These are phyloP conservation scores for Rugalucina vietnamica DNA, from an alignment of 2,888 invertebrate genomes.

Conservation along the genomic window DNA sequence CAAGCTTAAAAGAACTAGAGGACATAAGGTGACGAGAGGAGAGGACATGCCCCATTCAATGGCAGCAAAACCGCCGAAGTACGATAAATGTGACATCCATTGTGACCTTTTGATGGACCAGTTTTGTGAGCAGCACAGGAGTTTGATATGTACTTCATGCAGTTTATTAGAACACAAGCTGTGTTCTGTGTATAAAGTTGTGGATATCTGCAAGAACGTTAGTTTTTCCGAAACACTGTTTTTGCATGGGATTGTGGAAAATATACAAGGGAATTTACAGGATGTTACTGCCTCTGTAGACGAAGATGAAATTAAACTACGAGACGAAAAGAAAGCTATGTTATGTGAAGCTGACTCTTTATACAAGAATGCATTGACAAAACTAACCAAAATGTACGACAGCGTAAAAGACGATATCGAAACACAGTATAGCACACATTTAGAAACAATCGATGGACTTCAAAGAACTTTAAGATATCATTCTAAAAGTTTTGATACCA, in stretches of 20 bases:
- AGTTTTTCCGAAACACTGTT: not conserved
- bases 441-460: not conserved
- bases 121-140: not conserved
- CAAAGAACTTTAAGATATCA: not conserved
- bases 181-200: not conserved
- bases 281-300: not conserved
- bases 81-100: not conserved
- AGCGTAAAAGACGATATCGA: not conserved
- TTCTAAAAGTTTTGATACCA: not conserved
- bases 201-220: not conserved
- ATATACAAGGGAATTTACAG: not conserved
- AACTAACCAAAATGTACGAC: not conserved
- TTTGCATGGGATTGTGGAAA: not conserved
- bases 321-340: not conserved
- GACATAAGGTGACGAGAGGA: not conserved
- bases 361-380: not conserved
- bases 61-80: not conserved
- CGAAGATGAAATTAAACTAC: not conserved
- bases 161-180: not conserved
- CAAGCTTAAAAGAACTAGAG: not conserved
- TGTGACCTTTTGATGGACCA: not conserved
- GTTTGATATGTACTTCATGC: not conserved
- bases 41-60: not conserved
- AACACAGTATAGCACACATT: not conserved
- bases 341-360: not conserved